Evolutionary conservation across 2,888 invertebrate species (phyloP), one percentile per base, ranked within the genome.

Genomic region (Heterodera filipjevi): DNA sequence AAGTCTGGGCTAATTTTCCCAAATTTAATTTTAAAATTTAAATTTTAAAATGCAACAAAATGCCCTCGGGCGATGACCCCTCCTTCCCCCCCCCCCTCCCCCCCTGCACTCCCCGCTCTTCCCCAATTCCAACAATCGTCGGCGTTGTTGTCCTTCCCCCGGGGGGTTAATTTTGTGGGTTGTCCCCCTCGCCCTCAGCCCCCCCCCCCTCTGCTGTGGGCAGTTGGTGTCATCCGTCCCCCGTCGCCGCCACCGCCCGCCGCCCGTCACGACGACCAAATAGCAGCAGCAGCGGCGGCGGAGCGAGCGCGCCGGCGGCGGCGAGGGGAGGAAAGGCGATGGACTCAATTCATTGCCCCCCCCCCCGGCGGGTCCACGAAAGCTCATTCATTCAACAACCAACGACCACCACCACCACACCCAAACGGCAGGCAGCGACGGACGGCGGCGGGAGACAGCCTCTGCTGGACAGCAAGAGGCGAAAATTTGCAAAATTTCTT

Each of bases 151-250:
- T 14, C 16, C 49, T 19, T 59, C 27, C 59, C 59, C 59, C 27
- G 22, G 27, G 53, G 53, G 59, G 59, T 59, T 59, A 59, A 59
- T 59, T n/a, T 59, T 59, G 59, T 59, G 59, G 59, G 59, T 27
- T 59, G 59, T 59, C 59, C 16, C 49, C 16, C 22, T 59, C 59
- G n/a, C 22, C 59, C 59, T 27, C 27, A 27, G 22, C 6, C 5
- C 27, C 10, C 59, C 59, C 59, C 49, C 49, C 49, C 49, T 49
- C 49, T 19, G 49, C 49, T n/a, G 59, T 3, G 27, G 59, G 59
- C 59, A 59, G 59, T 59, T 59, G 59, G 59, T 59, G 59, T 59
- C 59, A 59, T 59, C 59, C 59, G 59, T 59, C 59, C 59, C 59
- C 59, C 59, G 59, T 59, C 59, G 59, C 59, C 59, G 27, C 59